Evolutionary conservation across 2,797 vertebrate species (phyloP), one percentile per base, ranked within the genome.

Genomic region (Pseudochirops corinnae): DNA sequence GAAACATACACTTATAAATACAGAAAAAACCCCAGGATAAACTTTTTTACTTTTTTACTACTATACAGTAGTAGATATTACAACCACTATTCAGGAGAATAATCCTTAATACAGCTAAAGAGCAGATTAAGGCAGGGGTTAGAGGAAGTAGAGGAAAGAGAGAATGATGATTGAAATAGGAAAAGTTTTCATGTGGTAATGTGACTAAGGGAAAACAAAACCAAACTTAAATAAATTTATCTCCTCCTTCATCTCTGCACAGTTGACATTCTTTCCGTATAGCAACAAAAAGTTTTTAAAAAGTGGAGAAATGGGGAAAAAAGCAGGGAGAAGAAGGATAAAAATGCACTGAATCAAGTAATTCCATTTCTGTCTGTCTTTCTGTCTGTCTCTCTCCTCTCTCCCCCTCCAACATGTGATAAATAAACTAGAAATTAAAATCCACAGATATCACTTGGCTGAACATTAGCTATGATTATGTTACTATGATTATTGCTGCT

Each of bases 1-100:
- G 31, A 93, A 24, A 46, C 56, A 92, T 92, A 94, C 28, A 52
- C 11, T 13, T 62, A 52, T 82, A 95, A 92, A 94, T 57, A 56
- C 82, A 91, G 92, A 56, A 4, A 5, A 39, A 50, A 33, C 18
- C 3, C 0, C 31, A 50, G 10, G 39, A 21, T 53, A 90, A 53
- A n/a, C 29, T 90, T 16, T 90, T n/a, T n/a, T n/a, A n/a, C n/a
- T n/a, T 90, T 74, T 67, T 74, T 74, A 74, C 62, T 74, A 18
- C 62, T 7, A 74, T 6, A 74, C 5, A 74, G 12, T 39, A 74
- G 62, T 74, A 16, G 33, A 39, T 16, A 74, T 74, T 74, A 14
- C 16, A 74, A 39, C 16, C n/a, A 18, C 33, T 74, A 39, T n/a
- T 74, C 14, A n/a, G 60, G 7, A 74, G 62, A 74, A 74, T 28